These are phyloP conservation scores for Canis aureus DNA, from an alignment of 2,113 vertebrate species.

Conservation along the genomic window DNA sequence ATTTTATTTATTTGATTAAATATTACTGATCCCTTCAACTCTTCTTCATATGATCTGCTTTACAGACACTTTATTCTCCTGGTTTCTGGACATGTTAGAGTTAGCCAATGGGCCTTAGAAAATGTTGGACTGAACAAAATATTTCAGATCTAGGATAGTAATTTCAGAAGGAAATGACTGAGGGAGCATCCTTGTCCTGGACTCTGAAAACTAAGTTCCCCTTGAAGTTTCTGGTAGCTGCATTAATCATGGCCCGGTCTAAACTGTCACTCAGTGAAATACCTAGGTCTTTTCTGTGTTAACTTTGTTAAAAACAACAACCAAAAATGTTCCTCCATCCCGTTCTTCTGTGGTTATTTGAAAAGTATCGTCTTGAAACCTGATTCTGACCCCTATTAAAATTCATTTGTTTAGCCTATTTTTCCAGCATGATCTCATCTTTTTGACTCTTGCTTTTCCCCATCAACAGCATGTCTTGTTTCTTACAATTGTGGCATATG, in stretches of 20 bases:
- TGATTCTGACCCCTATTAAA: neutral
- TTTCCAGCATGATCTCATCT: neutral
- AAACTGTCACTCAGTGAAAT: neutral
- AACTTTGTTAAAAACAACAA: neutral
- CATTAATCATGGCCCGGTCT: neutral
- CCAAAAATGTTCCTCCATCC: neutral
- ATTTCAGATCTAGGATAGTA: neutral
- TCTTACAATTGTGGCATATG: neutral
- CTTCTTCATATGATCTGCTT: neutral
- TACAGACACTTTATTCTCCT: neutral
- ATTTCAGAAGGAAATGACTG: neutral
- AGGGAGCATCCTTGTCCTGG: neutral
- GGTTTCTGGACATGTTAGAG: neutral
- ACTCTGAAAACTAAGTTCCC: neutral
- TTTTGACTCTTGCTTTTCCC: conserved; percentile 25
- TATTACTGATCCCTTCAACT: neutral
- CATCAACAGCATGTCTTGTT: neutral
- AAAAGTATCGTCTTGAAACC: neutral
- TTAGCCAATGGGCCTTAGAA: neutral
- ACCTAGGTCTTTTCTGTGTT: neutral
- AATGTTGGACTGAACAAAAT: neutral
- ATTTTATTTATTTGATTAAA: conserved; percentile 39
- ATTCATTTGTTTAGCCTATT: neutral
- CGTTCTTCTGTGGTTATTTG: neutral
- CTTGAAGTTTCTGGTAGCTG: neutral